phyloP scores from a whole-genome alignment of 2,797 vertebrate genomes.

The Salmo trutta region DNA sequence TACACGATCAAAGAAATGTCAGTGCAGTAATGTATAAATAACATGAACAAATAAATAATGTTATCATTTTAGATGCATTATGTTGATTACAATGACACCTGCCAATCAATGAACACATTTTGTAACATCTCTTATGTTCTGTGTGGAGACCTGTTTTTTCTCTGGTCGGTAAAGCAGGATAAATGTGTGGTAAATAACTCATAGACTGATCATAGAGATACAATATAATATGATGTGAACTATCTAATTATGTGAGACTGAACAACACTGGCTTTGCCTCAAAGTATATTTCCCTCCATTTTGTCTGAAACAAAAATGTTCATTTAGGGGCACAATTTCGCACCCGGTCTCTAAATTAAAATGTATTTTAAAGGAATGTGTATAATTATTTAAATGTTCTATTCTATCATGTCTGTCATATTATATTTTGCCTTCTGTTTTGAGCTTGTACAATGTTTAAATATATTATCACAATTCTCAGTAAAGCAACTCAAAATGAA shows the following conservation, averaged over 20 bases:
- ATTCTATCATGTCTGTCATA: not conserved
- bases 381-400: not conserved
- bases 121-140: not conserved
- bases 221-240: not conserved
- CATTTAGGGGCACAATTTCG: not conserved
- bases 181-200: not conserved
- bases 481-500: slow-evolving; percentile 52
- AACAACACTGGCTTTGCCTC: not conserved
- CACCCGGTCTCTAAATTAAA: not conserved
- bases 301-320: not conserved
- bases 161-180: not conserved
- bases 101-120: not conserved
- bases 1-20: not conserved
- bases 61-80: not conserved
- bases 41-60: not conserved
- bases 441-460: slow-evolving; percentile 42
- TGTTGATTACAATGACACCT: not conserved
- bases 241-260: not conserved
- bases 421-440: not conserved
- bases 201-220: not conserved
- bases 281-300: not conserved
- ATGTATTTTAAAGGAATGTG: not conserved
- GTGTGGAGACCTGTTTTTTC: not conserved
- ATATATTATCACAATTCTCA: slow-evolving; percentile 61
- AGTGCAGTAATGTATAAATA: not conserved